These are phyloP conservation scores for Columba janthina DNA, from an alignment of 2,113 vertebrate genomes.

Conservation along the genomic window DNA sequence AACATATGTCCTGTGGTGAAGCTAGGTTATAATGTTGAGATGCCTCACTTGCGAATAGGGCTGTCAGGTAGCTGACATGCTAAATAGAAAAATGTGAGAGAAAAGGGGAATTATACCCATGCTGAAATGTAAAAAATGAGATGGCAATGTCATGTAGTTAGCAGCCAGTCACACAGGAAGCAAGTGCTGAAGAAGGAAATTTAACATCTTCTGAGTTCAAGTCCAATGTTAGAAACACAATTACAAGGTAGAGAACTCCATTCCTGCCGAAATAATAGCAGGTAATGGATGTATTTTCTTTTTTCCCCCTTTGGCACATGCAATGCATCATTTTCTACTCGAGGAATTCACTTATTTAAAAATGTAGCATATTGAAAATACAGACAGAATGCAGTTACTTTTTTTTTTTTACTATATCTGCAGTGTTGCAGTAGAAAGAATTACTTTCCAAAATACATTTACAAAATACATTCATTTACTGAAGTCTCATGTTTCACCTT, in stretches of 20 bases:
- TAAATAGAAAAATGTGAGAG: not conserved
- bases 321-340: not conserved
- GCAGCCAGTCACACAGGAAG: not conserved
- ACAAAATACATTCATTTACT: slow-evolving; percentile 10
- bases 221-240: not conserved
- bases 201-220: not conserved
- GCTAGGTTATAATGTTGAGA: not conserved
- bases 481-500: not conserved
- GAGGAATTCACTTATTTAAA: not conserved
- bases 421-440: not conserved
- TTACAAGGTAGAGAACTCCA: not conserved
- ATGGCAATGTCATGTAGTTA: not conserved
- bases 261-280: not conserved
- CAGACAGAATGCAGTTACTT: not conserved
- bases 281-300: not conserved
- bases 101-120: not conserved
- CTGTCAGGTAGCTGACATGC: not conserved
- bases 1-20: not conserved
- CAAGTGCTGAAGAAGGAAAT: not conserved
- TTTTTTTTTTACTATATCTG: not conserved
- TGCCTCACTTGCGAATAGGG: not conserved
- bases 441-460: not conserved
- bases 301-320: not conserved
- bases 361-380: not conserved
- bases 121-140: not conserved